Conservation (phyloP, 2,113 vertebrate species). For the Polypterus senegalus region DNA sequence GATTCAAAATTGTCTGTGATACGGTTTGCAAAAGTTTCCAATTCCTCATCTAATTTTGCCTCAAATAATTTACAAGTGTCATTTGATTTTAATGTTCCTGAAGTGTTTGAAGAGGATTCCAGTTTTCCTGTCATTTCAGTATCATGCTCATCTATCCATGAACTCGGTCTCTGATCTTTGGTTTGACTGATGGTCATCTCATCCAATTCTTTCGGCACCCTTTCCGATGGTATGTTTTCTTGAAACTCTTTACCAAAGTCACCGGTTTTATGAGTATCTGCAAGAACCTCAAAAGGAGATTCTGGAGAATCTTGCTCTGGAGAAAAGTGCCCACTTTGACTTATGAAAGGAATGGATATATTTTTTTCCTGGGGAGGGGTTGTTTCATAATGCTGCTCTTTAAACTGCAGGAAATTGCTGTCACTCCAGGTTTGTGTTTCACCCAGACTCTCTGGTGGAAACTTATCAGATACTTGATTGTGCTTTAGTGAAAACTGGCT, state of each 20-base stretch:
- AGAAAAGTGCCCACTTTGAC: conserved; percentile 24
- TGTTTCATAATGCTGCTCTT: conserved; percentile 40
- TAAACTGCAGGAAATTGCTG: conserved; percentile 29
- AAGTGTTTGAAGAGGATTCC: not conserved
- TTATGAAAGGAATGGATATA: conserved; percentile 18
- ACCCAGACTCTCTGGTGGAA: conserved; percentile 38
- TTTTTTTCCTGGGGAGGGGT: conserved; percentile 25
- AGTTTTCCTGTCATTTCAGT: too few relatives aligned
- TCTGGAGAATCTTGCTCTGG: conserved; percentile 58
- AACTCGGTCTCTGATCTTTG: too few relatives aligned
- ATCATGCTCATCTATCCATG: too few relatives aligned
- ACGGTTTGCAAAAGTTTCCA: not conserved
- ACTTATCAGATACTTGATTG: conserved; percentile 6
- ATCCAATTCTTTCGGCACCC: conserved; percentile 33
- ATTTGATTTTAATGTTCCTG: not conserved
- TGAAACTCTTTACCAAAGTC: conserved; percentile 57
- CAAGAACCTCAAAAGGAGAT: conserved; percentile 73
- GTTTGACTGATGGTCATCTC: too few relatives aligned
- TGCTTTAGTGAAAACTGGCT: conserved; percentile 15
- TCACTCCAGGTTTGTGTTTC: conserved; percentile 43
- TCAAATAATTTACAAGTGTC: not conserved
- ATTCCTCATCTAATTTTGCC: not conserved
- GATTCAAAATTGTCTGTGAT: too few relatives aligned
- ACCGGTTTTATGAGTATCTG: conserved; percentile 39
- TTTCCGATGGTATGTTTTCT: conserved; percentile 41